Percentiles rank a stretch among this genome's conserved stretches.
Evolutionary conservation across 92 coral and sea anemone species (phyloP).

Genomic region (Chrysogorgia sp.): DNA sequence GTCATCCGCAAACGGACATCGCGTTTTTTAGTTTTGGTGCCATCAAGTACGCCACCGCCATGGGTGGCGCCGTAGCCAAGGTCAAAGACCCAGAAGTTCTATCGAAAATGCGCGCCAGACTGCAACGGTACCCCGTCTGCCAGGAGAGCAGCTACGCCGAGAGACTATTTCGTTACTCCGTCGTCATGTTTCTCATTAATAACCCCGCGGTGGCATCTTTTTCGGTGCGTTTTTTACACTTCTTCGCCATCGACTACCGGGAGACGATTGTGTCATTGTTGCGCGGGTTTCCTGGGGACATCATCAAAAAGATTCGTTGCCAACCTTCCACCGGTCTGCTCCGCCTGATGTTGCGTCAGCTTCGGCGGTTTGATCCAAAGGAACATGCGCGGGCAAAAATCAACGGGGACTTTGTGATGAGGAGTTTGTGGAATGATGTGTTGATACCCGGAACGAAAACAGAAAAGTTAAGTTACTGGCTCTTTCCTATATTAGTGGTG

Average conservation of each 20-base stretch:
- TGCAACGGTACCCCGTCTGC: conserved; percentile 71
- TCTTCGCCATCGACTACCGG: conserved; percentile 66
- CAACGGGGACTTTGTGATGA: conserved; percentile 89
- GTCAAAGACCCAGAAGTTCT: conserved; percentile 69
- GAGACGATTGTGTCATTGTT: conserved; percentile 76
- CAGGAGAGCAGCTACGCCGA: conserved; percentile 67
- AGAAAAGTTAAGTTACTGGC: conserved; percentile 76
- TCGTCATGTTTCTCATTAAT: conserved; percentile 70
- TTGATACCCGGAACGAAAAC: conserved; percentile 87
- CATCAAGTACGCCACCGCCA: conserved; percentile 81
- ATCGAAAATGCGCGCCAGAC: conserved; percentile 73
- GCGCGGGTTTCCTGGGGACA: conserved; percentile 87
- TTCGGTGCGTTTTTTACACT: conserved; percentile 47
- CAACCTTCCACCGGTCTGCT: conserved; percentile 87
- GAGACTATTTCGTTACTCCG: conserved; percentile 75
- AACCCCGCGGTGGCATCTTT: conserved; percentile 37
- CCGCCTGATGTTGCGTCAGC: conserved; percentile 73
- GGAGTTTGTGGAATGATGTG: conserved; percentile 70
- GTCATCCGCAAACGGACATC: conserved; percentile 75
- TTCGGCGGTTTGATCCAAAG: conserved; percentile 58
- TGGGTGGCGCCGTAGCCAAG: conserved; percentile 84
- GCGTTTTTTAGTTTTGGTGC: conserved; percentile 91
- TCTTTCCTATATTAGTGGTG: conserved; percentile 92
- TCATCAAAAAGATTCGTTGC: conserved; percentile 56
- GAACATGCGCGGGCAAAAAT: conserved; percentile 67